These are phyloP conservation scores for Condylura cristata DNA, from an alignment of 2,113 vertebrate species.

Conservation along the genomic window DNA sequence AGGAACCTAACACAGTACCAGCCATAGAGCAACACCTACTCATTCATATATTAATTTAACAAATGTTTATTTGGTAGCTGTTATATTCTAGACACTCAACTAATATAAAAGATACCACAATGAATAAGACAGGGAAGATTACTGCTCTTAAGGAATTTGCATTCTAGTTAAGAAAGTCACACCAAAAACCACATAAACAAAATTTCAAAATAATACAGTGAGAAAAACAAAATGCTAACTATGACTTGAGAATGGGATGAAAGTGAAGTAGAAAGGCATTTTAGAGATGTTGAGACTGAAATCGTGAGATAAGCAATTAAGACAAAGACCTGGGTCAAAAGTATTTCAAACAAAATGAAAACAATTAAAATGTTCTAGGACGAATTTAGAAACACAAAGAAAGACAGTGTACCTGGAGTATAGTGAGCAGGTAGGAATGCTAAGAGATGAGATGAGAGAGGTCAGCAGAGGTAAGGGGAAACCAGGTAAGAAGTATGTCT, in stretches of 20 bases:
- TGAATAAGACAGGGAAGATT: neutral
- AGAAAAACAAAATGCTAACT: neutral
- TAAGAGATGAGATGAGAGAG: neutral
- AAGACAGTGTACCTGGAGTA: neutral
- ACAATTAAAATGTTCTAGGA: neutral
- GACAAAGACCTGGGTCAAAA: neutral
- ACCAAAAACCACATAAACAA: neutral
- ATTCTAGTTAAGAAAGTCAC: neutral
- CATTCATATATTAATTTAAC: neutral
- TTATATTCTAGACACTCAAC: neutral
- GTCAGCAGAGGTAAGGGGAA: neutral
- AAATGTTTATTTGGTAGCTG: constrained; percentile 25
- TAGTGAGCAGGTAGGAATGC: neutral
- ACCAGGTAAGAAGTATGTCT: neutral
- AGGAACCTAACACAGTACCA: neutral
- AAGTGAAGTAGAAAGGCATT: neutral
- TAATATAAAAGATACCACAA: constrained; percentile 25
- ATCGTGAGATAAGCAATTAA: neutral
- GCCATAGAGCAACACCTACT: neutral
- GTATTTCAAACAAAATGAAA: neutral
- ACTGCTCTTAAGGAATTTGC: neutral
- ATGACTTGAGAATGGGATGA: neutral
- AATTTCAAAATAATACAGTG: neutral
- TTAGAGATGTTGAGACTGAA: neutral
- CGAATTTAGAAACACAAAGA: neutral